These are phyloP conservation scores for Vireo griseus DNA, from an alignment of 2,797 vertebrate genomes.

Conservation along the genomic window DNA sequence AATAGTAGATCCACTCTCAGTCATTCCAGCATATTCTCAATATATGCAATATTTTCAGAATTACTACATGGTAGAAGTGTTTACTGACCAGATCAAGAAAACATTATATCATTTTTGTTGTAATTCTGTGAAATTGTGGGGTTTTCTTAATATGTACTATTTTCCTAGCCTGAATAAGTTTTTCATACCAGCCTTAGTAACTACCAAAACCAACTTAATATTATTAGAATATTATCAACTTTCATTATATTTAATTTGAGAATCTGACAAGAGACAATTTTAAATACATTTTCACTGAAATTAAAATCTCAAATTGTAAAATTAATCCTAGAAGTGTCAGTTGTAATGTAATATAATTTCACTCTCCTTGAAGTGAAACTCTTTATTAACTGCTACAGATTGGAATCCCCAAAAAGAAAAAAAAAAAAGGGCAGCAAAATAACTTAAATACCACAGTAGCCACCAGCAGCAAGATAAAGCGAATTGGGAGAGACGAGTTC, in stretches of 20 bases:
- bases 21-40: background rate
- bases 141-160: slow-evolving; percentile 43
- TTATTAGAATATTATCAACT: slow-evolving; percentile 69
- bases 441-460: background rate
- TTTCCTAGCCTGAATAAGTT: slow-evolving; percentile 55
- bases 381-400: slow-evolving; percentile 24
- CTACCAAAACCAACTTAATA: slow-evolving; percentile 62
- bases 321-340: slow-evolving; percentile 66
- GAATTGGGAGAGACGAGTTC: background rate
- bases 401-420: background rate
- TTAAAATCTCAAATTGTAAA: slow-evolving; percentile 72
- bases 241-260: slow-evolving; percentile 71
- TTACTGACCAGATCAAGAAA: background rate
- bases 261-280: slow-evolving; percentile 67
- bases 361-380: slow-evolving; percentile 50
- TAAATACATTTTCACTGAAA: slow-evolving; percentile 69
- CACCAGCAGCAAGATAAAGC: background rate
- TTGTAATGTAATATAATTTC: slow-evolving; percentile 64
- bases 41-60: background rate
- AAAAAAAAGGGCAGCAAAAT: background rate
- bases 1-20: background rate
- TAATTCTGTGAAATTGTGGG: background rate
- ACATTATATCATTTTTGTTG: background rate
- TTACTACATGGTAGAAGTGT: background rate
- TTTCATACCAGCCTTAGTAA: slow-evolving; percentile 44